A percentile compares a stretch with the other conserved stretches of the same genome.
These are phyloP conservation scores for Neolamprologus modestus DNA, from an alignment of 2,113 vertebrate species.

Conservation along the genomic window DNA sequence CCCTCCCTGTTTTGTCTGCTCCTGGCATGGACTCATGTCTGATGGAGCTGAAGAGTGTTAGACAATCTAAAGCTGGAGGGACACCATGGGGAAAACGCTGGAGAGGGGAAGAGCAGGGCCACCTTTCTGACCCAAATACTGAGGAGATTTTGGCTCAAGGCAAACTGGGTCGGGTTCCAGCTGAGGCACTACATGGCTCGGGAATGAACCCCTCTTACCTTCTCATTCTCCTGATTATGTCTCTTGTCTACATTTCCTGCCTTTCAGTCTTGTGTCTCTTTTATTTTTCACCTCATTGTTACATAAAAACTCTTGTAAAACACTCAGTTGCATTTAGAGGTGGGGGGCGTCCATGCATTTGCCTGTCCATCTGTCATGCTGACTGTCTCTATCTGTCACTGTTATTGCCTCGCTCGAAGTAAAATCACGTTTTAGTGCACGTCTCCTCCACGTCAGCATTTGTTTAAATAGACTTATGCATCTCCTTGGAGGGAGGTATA, in stretches of 20 bases:
- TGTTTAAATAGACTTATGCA: background rate
- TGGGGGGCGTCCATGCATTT: background rate
- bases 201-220: conserved; percentile 37
- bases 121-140: conserved; percentile 59
- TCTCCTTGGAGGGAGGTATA: background rate
- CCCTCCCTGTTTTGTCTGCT: background rate
- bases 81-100: background rate
- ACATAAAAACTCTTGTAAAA: background rate
- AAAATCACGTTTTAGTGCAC: background rate
- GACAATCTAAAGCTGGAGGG: background rate
- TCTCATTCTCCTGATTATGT: background rate
- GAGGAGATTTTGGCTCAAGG: conserved; percentile 52
- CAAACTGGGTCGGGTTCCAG: conserved; percentile 28
- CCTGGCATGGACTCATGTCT: background rate
- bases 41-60: background rate
- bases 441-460: background rate
- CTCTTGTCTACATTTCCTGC: background rate
- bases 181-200: conserved; percentile 34
- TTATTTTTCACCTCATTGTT: background rate
- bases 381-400: background rate
- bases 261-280: background rate
- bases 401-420: background rate
- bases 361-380: background rate
- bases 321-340: background rate
- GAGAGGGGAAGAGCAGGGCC: background rate